Conservation (phyloP, 2,797 vertebrate genomes). For the Hypotaenidia philippensis region DNA sequence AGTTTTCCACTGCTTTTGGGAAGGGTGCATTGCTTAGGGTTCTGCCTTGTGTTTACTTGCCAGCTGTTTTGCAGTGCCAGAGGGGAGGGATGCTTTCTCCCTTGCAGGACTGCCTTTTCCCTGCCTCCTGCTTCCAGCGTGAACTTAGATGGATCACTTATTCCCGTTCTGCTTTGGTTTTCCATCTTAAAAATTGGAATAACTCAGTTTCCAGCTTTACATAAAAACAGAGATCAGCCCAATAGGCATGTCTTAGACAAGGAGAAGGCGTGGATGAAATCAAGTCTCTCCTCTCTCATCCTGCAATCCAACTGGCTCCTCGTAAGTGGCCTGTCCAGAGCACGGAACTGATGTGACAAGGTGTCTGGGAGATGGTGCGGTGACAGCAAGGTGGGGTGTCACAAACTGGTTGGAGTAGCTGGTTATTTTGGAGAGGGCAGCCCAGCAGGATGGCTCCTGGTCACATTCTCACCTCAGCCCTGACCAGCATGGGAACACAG, state of each 20-base stretch:
- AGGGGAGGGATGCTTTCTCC: neutral
- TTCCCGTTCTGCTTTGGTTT: neutral
- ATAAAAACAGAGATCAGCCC: neutral
- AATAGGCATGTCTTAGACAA: fast-evolving
- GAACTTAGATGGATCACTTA: neutral
- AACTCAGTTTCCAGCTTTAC: neutral
- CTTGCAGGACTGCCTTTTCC: neutral
- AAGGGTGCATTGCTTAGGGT: neutral
- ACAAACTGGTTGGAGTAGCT: neutral
- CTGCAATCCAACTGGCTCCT: neutral
- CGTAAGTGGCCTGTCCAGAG: neutral
- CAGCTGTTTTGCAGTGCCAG: neutral
- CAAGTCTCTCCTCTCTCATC: neutral
- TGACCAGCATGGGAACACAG: neutral
- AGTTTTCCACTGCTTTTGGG: neutral
- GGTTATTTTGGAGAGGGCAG: neutral
- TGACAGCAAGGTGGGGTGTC: neutral
- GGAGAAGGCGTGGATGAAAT: neutral
- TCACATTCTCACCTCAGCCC: neutral
- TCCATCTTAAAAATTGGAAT: neutral
- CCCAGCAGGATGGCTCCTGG: neutral
- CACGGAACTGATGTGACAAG: neutral
- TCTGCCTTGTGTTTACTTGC: neutral
- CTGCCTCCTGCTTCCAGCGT: neutral
- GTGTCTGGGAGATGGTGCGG: neutral